These are phyloP conservation scores for Buphagus erythrorhynchus DNA, from an alignment of 2,797 vertebrate species.

Conservation along the genomic window DNA sequence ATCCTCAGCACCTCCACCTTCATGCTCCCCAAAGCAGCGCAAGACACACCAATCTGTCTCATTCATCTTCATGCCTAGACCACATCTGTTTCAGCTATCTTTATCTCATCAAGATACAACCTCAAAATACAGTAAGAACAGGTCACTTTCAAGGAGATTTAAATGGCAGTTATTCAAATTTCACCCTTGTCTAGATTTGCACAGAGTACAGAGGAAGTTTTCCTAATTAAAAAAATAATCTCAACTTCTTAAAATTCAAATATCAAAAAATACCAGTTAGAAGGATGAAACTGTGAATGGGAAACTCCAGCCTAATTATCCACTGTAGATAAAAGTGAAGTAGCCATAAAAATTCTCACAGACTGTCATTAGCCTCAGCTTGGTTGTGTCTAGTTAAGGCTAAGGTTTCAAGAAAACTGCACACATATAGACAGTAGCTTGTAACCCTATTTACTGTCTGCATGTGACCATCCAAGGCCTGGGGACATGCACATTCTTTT, in stretches of 20 bases:
- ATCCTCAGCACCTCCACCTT: background rate
- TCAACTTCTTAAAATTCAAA: background rate
- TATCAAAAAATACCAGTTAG: background rate
- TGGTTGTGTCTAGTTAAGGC: background rate
- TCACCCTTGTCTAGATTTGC: background rate
- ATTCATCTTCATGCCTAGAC: background rate
- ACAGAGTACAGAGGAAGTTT: background rate
- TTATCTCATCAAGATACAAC: background rate
- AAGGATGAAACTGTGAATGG: background rate
- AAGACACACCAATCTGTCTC: background rate
- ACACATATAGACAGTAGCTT: accelerated
- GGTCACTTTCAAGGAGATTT: background rate
- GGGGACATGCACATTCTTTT: background rate
- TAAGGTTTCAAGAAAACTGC: background rate
- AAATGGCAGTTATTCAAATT: background rate
- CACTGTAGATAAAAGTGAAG: background rate
- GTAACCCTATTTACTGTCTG: background rate
- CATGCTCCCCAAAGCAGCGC: background rate
- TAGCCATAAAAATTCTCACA: accelerated
- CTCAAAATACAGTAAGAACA: background rate
- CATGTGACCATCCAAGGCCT: background rate
- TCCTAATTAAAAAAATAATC: background rate
- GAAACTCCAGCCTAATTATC: background rate
- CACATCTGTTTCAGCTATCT: background rate
- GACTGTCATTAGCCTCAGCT: background rate